These are phyloP conservation scores for Ataeniobius toweri DNA, from an alignment of 2,797 vertebrate species.

Conservation along the genomic window DNA sequence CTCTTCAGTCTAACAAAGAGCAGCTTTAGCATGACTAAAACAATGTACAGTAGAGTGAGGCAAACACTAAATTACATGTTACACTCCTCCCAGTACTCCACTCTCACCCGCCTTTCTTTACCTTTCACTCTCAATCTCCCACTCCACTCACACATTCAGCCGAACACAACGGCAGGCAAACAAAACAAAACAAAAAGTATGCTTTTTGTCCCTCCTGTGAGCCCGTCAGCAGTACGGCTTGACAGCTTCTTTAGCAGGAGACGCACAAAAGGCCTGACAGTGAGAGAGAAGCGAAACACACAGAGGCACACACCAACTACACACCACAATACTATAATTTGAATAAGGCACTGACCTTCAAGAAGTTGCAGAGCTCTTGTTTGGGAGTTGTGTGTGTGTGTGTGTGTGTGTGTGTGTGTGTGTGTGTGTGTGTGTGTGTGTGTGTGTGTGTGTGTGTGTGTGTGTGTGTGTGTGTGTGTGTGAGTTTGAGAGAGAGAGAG, in stretches of 20 bases:
- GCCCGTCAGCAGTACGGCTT: slow-evolving; percentile 81
- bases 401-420: slow-evolving; percentile 5
- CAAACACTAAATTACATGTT: slow-evolving; percentile 99
- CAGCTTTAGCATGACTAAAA: slow-evolving; percentile 99
- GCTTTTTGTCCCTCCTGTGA: slow-evolving; percentile 73
- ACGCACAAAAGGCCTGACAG: slow-evolving; percentile 87
- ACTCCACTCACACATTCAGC: slow-evolving; percentile 70
- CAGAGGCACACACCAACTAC: slow-evolving; percentile 12
- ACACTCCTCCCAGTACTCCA: slow-evolving; percentile 80
- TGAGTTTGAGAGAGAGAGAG: neutral
- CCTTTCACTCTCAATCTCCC: slow-evolving; percentile 67
- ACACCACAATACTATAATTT: slow-evolving; percentile 16
- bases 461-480: neutral
- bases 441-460: slow-evolving; percentile 4
- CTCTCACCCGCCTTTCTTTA: slow-evolving; percentile 41
- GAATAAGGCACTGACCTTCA: slow-evolving; percentile 57
- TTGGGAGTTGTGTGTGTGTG: slow-evolving; percentile 15
- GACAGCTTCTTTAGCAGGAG: slow-evolving; percentile 98
- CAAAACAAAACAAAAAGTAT: slow-evolving; percentile 77
- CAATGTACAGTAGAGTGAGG: slow-evolving; percentile 97
- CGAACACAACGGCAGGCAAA: slow-evolving; percentile 61
- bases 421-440: too few relatives aligned
- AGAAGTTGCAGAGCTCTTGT: slow-evolving; percentile 19
- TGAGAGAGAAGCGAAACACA: slow-evolving; percentile 31
- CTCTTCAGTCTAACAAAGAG: slow-evolving; percentile 96